Evolutionary conservation across 2,113 vertebrate genomes (phyloP), one percentile per base, ranked within the genome.

Genomic region (Circaetus gallicus): DNA sequence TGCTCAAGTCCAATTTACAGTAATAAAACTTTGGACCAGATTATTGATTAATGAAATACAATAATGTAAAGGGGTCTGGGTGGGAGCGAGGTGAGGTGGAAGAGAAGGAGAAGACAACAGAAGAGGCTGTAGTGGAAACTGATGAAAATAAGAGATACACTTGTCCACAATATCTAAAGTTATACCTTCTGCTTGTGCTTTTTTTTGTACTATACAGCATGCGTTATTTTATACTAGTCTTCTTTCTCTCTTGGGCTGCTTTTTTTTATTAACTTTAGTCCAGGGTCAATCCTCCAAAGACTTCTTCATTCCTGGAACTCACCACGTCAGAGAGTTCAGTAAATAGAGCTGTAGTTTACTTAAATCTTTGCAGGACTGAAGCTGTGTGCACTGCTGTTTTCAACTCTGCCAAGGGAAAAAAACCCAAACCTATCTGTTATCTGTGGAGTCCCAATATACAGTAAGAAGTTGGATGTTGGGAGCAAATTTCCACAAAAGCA

Each of bases 11-110:
- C n/a, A 87, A 40, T 85, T 89, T 42, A 42, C 45, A 87, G 74
- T 73, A 90, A 83, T 90, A 91, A 85, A 91, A 32, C 71, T 94
- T 93, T 86, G 82, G 67, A 90, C 53, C 55, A 83, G 87, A 74
- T 88, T 95, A 93, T 52, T 88, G 78, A 63, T 93, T 95, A 90
- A 91, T 72, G 53, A 94, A 80, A 76, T 62, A 49, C 5, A 62
- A 5, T 47, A 40, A 43, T 0, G 0, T 79, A 43, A 89, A 72
- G 28, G 28, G 31, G 5, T 15, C 79, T 65, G 38, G 3, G 13
- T 66, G 21, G 47, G 18, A 53, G 14, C 0, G 1, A 40, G 47
- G 10, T 71, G 66, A 85, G 28, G 52, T 63, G 17, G 24, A 14
- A 76, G 42, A 73, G 28, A n/a, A 73, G 16, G 20, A 74, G 25